These are phyloP conservation scores for Dipodomys ordii DNA, from an alignment of 2,113 vertebrate genomes.

Conservation along the genomic window DNA sequence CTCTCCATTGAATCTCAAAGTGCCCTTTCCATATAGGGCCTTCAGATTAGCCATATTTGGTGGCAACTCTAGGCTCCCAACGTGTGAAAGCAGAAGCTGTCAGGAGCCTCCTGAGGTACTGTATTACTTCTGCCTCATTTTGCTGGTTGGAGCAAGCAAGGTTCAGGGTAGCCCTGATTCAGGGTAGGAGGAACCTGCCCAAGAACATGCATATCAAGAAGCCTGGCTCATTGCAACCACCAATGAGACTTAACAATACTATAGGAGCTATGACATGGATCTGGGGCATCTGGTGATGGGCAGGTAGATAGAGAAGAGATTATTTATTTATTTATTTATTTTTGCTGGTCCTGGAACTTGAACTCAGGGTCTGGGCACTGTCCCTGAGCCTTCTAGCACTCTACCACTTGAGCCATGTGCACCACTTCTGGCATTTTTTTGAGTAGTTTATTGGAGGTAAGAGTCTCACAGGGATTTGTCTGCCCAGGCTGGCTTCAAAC, in stretches of 20 bases:
- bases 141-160: background rate
- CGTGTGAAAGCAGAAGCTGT: background rate
- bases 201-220: background rate
- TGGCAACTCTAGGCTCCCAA: background rate
- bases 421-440: no score
- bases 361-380: no score
- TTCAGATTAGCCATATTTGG: background rate
- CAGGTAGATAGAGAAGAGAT: background rate
- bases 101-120: background rate
- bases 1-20: background rate
- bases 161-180: background rate
- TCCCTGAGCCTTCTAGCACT: no score
- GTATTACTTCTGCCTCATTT: background rate
- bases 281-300: background rate
- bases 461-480: no score
- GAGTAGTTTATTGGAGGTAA: no score
- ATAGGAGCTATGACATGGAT: background rate
- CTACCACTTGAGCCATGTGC: no score
- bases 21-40: background rate
- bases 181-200: no score
- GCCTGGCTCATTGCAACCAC: background rate
- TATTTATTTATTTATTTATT: background rate
- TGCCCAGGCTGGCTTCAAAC: no score
- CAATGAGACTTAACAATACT: background rate
- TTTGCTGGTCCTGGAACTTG: no score